Percentiles rank a stretch among this genome's conserved stretches.
These are phyloP conservation scores for Xestobium rufovillosum DNA, from an alignment of 2,888 invertebrate species.

Conservation along the genomic window DNA sequence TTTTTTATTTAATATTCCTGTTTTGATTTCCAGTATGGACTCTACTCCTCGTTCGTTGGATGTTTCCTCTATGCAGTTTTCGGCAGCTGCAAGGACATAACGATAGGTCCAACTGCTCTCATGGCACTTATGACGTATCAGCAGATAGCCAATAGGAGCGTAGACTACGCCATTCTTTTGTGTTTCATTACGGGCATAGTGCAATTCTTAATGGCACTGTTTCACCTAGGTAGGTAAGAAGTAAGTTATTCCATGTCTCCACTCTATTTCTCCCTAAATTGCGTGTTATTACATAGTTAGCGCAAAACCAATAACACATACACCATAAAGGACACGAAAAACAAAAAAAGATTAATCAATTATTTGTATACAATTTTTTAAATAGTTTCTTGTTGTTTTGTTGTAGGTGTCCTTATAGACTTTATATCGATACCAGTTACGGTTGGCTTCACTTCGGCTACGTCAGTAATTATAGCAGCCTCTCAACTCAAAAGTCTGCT, in stretches of 20 bases:
- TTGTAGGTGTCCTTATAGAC: constrained; percentile 74
- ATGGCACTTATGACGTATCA: constrained; percentile 87
- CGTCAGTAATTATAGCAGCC: constrained; percentile 81
- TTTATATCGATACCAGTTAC: constrained; percentile 87
- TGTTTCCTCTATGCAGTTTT: constrained; percentile 86
- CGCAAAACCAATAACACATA: too few relatives aligned
- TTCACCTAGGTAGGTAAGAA: constrained; percentile 64
- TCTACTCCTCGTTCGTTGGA: constrained; percentile 91
- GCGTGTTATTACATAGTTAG: too few relatives aligned
- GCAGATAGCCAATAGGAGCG: constrained; percentile 60
- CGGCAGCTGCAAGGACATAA: constrained; percentile 82
- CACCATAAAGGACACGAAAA: constrained; percentile 3
- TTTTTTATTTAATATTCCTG: too few relatives aligned
- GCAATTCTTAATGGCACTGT: constrained; percentile 71
- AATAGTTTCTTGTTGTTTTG: constrained; percentile 13
- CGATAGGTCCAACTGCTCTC: constrained; percentile 88
- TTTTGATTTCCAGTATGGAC: constrained; percentile 80
- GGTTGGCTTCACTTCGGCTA: constrained; percentile 85
- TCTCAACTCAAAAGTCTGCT: constrained; percentile 74
- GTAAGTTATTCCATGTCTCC: not conserved
- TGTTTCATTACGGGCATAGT: constrained; percentile 78
- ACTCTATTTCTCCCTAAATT: constrained; percentile 2
- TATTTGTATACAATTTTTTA: constrained; percentile 7
- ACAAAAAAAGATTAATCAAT: constrained; percentile 2
- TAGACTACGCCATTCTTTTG: constrained; percentile 73